Conservation (phyloP, 37 sponge, comb jelly and placozoan species). For the Amphimedon queenslandica region DNA sequence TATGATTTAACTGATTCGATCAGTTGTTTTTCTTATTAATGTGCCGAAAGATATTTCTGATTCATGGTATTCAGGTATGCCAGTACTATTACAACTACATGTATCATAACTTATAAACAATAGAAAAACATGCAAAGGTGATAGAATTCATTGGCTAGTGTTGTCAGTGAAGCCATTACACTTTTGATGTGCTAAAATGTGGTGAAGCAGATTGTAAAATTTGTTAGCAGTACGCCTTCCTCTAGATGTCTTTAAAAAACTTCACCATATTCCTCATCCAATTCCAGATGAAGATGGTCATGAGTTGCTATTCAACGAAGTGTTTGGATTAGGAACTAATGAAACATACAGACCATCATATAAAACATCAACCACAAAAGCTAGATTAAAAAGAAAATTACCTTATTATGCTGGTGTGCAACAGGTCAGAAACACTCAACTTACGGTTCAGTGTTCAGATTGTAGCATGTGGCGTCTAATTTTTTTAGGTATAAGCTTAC, state of each 20-base stretch:
- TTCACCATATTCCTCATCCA: constrained; percentile 1
- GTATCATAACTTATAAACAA: no score
- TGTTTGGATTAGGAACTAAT: neutral
- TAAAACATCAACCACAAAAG: neutral
- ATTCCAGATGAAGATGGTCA: neutral
- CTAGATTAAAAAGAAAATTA: neutral
- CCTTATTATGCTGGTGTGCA: neutral
- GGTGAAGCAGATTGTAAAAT: constrained; percentile 11
- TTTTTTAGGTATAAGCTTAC: neutral
- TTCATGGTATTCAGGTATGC: no score
- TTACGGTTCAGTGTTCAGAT: neutral
- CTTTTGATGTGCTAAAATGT: constrained; percentile 40
- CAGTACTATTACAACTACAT: no score
- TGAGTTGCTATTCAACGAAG: neutral
- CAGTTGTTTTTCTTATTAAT: no score
- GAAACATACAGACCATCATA: constrained; percentile 3
- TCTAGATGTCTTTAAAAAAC: neutral
- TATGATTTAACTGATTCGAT: no score
- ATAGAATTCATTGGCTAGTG: constrained; percentile 24
- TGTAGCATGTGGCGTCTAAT: constrained; percentile 1
- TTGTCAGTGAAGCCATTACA: constrained; percentile 40
- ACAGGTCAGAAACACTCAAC: neutral
- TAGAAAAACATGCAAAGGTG: constrained; percentile 1
- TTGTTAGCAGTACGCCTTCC: constrained; percentile 25
- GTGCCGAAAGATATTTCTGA: no score